phyloP scores from a whole-genome alignment of 2,888 invertebrate species.

The Cephus spinipes region DNA sequence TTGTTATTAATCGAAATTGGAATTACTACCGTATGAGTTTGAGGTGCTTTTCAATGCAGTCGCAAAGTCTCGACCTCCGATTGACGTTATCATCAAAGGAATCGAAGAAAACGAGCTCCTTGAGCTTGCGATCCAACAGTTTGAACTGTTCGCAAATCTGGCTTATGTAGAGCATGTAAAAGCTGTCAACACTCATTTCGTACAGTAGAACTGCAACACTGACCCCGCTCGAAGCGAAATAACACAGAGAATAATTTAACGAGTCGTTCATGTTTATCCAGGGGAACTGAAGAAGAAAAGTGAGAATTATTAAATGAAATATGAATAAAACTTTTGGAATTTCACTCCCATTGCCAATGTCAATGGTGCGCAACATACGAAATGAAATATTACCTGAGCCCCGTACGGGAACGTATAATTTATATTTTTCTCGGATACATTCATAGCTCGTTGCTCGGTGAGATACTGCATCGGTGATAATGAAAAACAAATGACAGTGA shows the following conservation, averaged over 20 bases:
- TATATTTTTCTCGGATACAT: background rate
- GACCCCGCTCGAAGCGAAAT: background rate
- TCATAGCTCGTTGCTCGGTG: background rate
- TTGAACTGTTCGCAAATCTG: background rate
- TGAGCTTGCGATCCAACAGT: background rate
- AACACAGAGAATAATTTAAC: background rate
- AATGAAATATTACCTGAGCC: background rate
- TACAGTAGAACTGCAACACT: background rate
- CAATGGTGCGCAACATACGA: background rate
- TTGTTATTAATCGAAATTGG: background rate
- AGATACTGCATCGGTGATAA: background rate
- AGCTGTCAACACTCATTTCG: background rate
- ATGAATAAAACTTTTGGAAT: background rate
- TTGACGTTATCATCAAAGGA: background rate
- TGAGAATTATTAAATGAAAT: background rate
- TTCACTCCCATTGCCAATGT: background rate
- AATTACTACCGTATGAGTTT: background rate
- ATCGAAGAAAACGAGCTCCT: background rate
- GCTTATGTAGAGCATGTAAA: background rate
- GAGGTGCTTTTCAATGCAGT: background rate
- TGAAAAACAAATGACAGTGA: background rate
- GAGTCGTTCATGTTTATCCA: background rate
- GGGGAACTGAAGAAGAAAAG: background rate
- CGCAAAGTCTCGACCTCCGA: background rate
- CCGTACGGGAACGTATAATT: background rate